Conservation (phyloP, 2,113 vertebrate species). For the Clarias batrachus region DNA sequence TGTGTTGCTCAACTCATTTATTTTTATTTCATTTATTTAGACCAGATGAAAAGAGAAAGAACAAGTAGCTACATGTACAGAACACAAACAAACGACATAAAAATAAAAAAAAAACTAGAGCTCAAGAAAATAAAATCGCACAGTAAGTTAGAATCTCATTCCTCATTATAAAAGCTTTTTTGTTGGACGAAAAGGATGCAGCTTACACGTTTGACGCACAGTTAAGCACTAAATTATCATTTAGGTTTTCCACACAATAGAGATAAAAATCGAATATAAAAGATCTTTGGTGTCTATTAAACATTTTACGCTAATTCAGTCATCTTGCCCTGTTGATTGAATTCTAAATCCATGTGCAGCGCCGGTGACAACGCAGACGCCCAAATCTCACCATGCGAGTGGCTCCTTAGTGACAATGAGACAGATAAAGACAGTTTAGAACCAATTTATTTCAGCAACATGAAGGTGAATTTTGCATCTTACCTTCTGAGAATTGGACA, state of each 20-base stretch:
- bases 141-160: not conserved
- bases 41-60: not conserved
- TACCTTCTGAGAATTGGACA: conserved; percentile 37
- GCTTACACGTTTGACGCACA: not conserved
- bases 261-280: not conserved
- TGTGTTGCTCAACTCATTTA: not conserved
- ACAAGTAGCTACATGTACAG: not conserved
- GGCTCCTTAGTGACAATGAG: not conserved
- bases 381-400: not conserved
- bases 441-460: conserved; percentile 2
- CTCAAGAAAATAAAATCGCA: not conserved
- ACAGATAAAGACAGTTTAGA: not conserved
- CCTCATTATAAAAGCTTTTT: not conserved
- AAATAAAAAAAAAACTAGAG: not conserved
- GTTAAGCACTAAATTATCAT: not conserved
- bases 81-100: conserved; percentile 7
- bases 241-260: not conserved
- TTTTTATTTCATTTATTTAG: not conserved
- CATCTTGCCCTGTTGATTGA: not conserved
- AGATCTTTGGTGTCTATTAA: not conserved
- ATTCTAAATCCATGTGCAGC: conserved; percentile 13
- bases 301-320: not conserved
- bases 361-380: not conserved
- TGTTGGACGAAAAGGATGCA: not conserved
- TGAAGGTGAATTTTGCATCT: conserved; percentile 23